These are phyloP conservation scores for Desmophyllum pertusum DNA, from an alignment of 92 coral and sea anemone species.

Conservation along the genomic window DNA sequence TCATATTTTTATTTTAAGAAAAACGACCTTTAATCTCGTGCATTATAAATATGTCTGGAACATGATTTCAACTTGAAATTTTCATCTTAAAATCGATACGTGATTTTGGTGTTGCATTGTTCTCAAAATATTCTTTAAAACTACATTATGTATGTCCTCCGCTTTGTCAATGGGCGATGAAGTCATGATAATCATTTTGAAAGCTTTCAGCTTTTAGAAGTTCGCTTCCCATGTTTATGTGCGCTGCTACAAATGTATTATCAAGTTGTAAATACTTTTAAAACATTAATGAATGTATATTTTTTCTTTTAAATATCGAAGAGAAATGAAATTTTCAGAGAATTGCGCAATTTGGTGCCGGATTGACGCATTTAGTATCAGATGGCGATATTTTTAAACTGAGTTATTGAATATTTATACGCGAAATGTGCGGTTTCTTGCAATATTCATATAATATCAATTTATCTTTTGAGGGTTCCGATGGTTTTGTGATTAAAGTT, in stretches of 20 bases:
- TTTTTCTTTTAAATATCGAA: background rate
- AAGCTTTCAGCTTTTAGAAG: background rate
- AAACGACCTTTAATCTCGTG: background rate
- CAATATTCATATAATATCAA: background rate
- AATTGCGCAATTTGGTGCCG: background rate
- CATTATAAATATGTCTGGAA: no score
- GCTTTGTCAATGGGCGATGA: background rate
- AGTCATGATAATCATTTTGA: background rate
- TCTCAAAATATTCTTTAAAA: background rate
- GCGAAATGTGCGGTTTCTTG: conserved; percentile 9
- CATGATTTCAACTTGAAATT: background rate
- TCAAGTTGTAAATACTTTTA: background rate
- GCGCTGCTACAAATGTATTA: background rate
- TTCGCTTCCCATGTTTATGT: background rate
- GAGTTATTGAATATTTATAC: conserved; percentile 8
- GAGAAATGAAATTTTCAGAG: background rate
- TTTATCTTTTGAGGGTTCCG: conserved; percentile 8
- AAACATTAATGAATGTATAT: no score
- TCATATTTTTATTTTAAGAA: background rate
- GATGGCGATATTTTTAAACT: conserved; percentile 25
- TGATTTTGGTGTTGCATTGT: background rate
- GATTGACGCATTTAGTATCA: conserved; percentile 2
- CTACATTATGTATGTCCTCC: background rate
- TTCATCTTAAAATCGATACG: background rate
- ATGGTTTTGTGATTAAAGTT: conserved; percentile 11